Evolutionary conservation across 2,888 invertebrate species (phyloP).

Genomic region (Mesochorus sp.): DNA sequence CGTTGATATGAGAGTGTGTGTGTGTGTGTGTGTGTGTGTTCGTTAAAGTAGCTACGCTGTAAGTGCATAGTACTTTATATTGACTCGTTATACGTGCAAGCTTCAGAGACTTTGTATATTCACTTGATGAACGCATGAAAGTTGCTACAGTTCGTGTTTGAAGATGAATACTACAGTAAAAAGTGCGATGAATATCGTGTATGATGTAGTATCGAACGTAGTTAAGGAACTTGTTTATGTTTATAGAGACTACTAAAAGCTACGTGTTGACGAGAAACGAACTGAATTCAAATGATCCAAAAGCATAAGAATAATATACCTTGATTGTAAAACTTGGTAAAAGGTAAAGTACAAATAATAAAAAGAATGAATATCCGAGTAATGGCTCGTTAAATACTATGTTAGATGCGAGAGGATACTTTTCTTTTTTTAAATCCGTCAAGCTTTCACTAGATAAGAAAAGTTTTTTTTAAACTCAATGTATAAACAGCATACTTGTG

Average conservation of each 20-base stretch:
- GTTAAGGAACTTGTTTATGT: background rate
- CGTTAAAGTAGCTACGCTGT: background rate
- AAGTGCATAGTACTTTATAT: conserved; percentile 29
- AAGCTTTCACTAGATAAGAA: no score
- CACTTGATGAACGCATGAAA: background rate
- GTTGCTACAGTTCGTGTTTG: background rate
- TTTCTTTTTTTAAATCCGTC: no score
- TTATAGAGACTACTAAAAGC: background rate
- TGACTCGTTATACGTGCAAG: conserved; percentile 20
- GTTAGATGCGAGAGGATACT: no score
- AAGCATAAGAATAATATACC: no score
- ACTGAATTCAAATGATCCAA: background rate
- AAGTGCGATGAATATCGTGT: conserved; percentile 15
- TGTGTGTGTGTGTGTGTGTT: background rate
- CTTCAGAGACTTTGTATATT: conserved; percentile 3
- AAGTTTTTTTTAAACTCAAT: no score
- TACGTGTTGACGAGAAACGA: background rate
- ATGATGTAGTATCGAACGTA: background rate
- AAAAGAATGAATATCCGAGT: no score
- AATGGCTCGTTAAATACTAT: no score
- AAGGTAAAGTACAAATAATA: no score
- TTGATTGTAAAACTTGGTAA: no score
- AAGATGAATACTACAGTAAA: background rate
- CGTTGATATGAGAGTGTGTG: background rate
- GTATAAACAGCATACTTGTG: background rate